Base-by-base conservation (phyloP, 2,888 invertebrate genomes). In the Apodemia zela region DNA sequence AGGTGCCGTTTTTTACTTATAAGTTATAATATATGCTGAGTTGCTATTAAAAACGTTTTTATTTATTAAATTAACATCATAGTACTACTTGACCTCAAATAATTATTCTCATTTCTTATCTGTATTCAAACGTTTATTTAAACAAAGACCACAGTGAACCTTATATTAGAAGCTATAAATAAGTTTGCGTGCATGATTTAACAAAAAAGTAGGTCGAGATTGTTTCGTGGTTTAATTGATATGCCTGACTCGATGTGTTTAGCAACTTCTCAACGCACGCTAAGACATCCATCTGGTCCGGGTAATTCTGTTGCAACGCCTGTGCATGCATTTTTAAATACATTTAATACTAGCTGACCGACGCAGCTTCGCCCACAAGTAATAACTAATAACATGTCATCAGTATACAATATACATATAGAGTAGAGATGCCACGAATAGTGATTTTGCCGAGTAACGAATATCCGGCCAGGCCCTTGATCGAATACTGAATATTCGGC, bases 191-290 rank as follows among this genome's bases (percentile, higher is more conserved):
- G 73, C 72, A 74, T 74, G 74, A 77, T 75, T 78, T 72, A 71
- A 75, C 73, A 72, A 60, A 74, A 74, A 84, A 77, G 75, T 86
- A 72, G 85, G 84, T 73, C 84, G 79, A 70, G 72, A 61, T 71
- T 70, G 71, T 68, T 75, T 73, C 72, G 72, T 69, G 74, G 72
- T 77, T 78, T 80, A 85, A 85, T 87, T 85, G 79, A 81, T 86
- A 86, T 85, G 79, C 83, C 72, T 74, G 76, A 70, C 79, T 75
- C 77, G 76, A 67, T 75, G 71, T 70, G 75, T 84, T 83, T 79
- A 77, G 78, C 78, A 83, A 84, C 78, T 18, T 18, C 15, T 13
- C 54, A 5, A 54, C 54, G 21, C 54, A 51, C 17, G 51, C 51
- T 51, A 51, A 49, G 11, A 51, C 38, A 38, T 18, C 51, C 51